Evolutionary conservation across 2,797 vertebrate genomes (phyloP).

Genomic region (Rousettus madagascariensis): DNA sequence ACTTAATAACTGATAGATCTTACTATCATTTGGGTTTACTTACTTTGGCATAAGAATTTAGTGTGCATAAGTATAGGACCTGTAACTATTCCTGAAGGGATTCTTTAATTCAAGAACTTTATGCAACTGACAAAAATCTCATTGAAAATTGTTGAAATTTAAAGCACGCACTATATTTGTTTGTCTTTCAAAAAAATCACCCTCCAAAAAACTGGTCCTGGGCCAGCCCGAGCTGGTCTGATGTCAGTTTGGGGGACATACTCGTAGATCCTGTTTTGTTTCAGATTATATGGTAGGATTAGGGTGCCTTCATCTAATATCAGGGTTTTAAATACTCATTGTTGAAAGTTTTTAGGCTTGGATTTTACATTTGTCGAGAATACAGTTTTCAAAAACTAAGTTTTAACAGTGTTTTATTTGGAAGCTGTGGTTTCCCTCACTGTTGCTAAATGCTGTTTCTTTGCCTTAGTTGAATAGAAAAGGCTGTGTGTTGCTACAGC

Average conservation of each 20-base stretch:
- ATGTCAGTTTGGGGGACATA: background rate
- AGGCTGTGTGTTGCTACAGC: background rate
- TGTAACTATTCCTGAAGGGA: background rate
- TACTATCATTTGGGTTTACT: background rate
- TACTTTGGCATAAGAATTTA: background rate
- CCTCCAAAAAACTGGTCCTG: background rate
- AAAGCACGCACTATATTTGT: background rate
- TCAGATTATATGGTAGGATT: background rate
- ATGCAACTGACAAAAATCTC: background rate
- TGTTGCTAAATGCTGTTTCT: too few species aligned
- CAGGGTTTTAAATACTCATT: background rate
- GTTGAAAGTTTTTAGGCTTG: background rate
- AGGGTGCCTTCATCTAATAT: background rate
- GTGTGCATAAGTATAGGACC: background rate
- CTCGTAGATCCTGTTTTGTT: background rate
- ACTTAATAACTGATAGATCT: background rate
- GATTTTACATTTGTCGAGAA: background rate
- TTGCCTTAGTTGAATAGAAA: background rate
- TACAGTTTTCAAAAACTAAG: background rate
- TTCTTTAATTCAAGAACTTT: background rate
- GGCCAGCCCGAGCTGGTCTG: background rate
- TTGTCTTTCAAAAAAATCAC: background rate
- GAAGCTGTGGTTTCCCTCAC: background rate
- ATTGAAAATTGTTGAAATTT: background rate
- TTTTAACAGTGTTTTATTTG: background rate